These are phyloP conservation scores for Orchestia grillus DNA, from an alignment of 1,140 invertebrate genomes.

Conservation along the genomic window DNA sequence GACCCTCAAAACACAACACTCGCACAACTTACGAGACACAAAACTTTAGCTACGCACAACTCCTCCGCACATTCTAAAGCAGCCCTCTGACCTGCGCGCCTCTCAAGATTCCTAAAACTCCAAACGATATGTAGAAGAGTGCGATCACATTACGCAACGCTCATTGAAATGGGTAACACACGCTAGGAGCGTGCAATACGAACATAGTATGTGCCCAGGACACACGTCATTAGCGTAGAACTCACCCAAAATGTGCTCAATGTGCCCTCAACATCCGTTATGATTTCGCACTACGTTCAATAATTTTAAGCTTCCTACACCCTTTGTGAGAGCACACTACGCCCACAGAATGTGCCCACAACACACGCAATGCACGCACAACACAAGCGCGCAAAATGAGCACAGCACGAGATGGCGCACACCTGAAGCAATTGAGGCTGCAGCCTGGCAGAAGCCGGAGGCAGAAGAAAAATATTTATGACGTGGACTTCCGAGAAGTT, in stretches of 20 bases:
- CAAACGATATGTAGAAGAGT: too few relatives aligned
- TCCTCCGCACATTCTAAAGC: background rate
- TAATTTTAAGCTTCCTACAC: too few relatives aligned
- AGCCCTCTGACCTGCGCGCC: too few relatives aligned
- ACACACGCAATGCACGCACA: background rate
- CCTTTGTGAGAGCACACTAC: background rate
- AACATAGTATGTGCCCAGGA: background rate
- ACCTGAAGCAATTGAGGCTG: background rate
- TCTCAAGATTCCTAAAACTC: too few relatives aligned
- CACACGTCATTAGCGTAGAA: background rate
- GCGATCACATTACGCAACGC: too few relatives aligned
- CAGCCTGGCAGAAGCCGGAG: background rate
- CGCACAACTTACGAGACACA: too few relatives aligned
- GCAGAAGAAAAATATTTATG: constrained; percentile 53
- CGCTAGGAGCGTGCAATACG: background rate
- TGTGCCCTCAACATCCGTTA: background rate
- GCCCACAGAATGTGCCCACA: background rate
- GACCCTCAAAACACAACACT: too few relatives aligned
- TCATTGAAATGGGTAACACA: too few relatives aligned
- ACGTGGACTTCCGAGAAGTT: background rate
- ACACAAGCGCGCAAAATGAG: background rate
- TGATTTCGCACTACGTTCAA: background rate
- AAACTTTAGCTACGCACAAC: background rate
- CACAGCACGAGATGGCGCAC: background rate
- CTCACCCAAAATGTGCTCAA: background rate